Base-by-base conservation (phyloP, 2,797 vertebrate species). In the Cetoscarus ocellatus region DNA sequence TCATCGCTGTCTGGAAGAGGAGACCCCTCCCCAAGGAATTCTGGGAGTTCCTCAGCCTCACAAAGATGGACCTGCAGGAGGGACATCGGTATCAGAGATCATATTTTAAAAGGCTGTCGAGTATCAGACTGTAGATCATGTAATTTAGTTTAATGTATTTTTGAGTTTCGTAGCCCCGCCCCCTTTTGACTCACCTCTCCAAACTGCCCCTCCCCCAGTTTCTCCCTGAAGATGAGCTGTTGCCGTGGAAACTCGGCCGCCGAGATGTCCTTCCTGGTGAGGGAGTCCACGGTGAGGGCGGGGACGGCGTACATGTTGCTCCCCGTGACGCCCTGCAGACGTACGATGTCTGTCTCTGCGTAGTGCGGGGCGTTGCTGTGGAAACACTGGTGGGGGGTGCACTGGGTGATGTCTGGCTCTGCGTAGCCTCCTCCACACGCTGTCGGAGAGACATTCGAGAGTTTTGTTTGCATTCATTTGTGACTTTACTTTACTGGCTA, bases 221-320 rank as follows among this genome's bases (percentile, higher is more conserved):
- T 98, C 92, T 98, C 97, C 60, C 96, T 94, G 91, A 97, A 97
- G 67, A 95, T 86, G 57, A 98, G 96, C 52, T 89, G 90, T 0
- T 95, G 94, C 4, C 96, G 94, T 0, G 97, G 97, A 73, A 97
- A 97, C 87, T 97, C 96, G 0, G 96, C 95, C 7, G 95, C 93
- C 0, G 95, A 96, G 84, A 97, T 96, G 92, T 96, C 96, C 90
- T 96, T 96, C 75, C 96, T 93, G 60, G 95, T 96, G 12, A 97
- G 95, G 0, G 96, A 97, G 92, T 97, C 96, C 56, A 96, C 95
- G 0, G 96, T 96, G 70, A 97, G 93, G 0, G 96, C 96, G 0
- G 96, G 96, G 13, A 97, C 95, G 0, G 96, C 96, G 7, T 97
- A 97, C 93, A 96, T 97, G 93, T 96, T 97, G 92, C 95, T 96